phyloP scores from a whole-genome alignment of 2,888 invertebrate species.

The Leuctra nigra region DNA sequence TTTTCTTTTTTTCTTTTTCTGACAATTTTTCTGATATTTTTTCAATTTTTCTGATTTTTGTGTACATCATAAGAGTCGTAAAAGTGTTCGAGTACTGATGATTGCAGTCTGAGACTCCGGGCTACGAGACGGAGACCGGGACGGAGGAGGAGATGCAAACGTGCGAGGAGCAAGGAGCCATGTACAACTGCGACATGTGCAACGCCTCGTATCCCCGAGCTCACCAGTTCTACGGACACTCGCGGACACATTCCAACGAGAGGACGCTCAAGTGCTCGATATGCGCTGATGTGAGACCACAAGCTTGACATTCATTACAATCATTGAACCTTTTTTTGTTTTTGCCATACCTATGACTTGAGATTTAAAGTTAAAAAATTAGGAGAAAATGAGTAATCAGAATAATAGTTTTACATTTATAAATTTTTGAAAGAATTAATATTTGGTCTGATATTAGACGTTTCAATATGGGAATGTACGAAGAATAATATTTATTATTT shows the following conservation, averaged over 20 bases:
- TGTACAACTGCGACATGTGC: slow-evolving; percentile 29
- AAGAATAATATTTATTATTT: neutral
- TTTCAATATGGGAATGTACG: neutral
- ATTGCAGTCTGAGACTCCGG: too few species aligned
- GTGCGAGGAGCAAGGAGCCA: neutral
- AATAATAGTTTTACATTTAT: neutral
- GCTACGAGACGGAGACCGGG: too few species aligned
- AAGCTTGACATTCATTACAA: too few species aligned
- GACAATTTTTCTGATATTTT: too few species aligned
- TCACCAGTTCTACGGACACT: slow-evolving; percentile 36
- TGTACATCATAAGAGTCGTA: too few species aligned
- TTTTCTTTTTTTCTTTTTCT: too few species aligned
- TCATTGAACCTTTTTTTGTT: too few species aligned
- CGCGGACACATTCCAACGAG: slow-evolving; percentile 34
- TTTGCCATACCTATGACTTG: neutral
- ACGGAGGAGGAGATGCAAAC: neutral
- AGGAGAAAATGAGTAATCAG: neutral
- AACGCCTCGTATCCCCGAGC: slow-evolving; percentile 32
- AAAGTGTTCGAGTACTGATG: neutral
- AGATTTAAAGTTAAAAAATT: neutral
- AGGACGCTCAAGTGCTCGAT: slow-evolving; percentile 32
- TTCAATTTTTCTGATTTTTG: too few species aligned
- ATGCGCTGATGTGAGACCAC: slow-evolving; percentile 30
- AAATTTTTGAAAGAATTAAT: too few species aligned
- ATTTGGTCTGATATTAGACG: neutral